phyloP scores from a whole-genome alignment of 2,888 invertebrate genomes.

The Taenaris catops region DNA sequence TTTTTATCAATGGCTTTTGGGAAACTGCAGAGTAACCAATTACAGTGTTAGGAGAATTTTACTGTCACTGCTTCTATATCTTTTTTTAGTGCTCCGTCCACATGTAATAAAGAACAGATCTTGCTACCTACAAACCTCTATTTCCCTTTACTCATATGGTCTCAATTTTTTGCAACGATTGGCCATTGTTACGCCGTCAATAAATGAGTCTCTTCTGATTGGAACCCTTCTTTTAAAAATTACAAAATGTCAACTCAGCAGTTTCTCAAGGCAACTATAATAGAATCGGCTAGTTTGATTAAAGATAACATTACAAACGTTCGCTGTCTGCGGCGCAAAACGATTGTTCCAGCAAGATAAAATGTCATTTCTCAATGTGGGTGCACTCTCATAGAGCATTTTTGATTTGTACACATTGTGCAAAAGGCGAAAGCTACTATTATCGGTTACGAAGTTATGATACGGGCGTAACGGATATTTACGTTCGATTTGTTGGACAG shows the following conservation, averaged over 20 bases:
- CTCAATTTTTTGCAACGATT: no score
- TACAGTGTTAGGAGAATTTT: no score
- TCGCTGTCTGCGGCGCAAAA: conserved; percentile 6
- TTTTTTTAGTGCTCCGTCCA: no score
- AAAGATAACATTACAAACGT: conserved; percentile 10
- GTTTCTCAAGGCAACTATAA: conserved; percentile 8
- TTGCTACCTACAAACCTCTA: no score
- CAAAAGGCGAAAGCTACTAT: not conserved
- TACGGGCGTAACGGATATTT: not conserved
- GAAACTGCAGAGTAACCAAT: no score
- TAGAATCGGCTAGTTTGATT: conserved; percentile 11
- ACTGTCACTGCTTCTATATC: no score
- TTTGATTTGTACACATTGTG: conserved; percentile 6
- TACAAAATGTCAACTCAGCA: conserved; percentile 3
- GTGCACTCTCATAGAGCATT: not conserved
- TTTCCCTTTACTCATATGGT: no score
- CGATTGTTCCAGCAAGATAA: conserved; percentile 7
- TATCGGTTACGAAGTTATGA: conserved; percentile 1
- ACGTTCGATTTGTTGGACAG: not conserved
- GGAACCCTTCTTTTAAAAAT: not conserved
- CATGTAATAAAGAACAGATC: no score
- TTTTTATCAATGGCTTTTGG: no score
- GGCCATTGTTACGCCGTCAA: no score
- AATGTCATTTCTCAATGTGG: conserved; percentile 10
- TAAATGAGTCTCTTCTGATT: no score